These are phyloP conservation scores for Clarias laeviceps DNA, from an alignment of 2,797 vertebrate species.

Conservation along the genomic window DNA sequence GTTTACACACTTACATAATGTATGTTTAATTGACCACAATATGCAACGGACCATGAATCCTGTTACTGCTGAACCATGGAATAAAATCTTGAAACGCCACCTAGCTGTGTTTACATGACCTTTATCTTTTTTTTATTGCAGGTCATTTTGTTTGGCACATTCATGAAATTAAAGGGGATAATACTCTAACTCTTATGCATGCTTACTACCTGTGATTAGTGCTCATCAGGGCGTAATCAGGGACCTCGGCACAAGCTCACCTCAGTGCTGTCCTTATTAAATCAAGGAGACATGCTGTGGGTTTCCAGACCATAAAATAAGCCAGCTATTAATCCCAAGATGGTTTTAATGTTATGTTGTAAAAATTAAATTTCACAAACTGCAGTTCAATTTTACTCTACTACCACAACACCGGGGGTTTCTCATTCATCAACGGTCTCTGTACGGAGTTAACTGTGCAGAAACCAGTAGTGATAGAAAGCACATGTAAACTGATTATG, in stretches of 20 bases:
- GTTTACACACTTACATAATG: constrained; percentile 22
- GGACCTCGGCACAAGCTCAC: constrained; percentile 69
- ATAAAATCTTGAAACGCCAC: background rate
- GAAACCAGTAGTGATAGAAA: background rate
- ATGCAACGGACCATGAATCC: background rate
- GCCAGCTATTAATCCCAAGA: background rate
- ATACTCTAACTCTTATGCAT: background rate
- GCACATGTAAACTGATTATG: background rate
- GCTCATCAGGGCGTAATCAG: constrained; percentile 65
- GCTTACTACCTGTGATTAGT: constrained; percentile 57
- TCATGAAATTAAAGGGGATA: constrained; percentile 31
- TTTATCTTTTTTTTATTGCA: constrained; percentile 11
- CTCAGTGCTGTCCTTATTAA: constrained; percentile 73
- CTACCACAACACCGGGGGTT: background rate
- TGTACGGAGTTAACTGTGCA: background rate
- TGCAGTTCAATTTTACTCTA: constrained; percentile 1
- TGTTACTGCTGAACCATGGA: constrained; percentile 1
- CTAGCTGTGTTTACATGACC: constrained; percentile 13
- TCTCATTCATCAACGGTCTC: background rate
- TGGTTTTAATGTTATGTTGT: constrained; percentile 56
- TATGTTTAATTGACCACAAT: constrained; percentile 45
- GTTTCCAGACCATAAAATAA: constrained; percentile 10
- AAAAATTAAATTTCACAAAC: constrained; percentile 30
- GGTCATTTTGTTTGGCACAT: constrained; percentile 34
- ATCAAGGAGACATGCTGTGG: constrained; percentile 67